Evolutionary conservation across 2,888 invertebrate genomes (phyloP), one percentile per base, ranked within the genome.

Genomic region (Lypha dubia): DNA sequence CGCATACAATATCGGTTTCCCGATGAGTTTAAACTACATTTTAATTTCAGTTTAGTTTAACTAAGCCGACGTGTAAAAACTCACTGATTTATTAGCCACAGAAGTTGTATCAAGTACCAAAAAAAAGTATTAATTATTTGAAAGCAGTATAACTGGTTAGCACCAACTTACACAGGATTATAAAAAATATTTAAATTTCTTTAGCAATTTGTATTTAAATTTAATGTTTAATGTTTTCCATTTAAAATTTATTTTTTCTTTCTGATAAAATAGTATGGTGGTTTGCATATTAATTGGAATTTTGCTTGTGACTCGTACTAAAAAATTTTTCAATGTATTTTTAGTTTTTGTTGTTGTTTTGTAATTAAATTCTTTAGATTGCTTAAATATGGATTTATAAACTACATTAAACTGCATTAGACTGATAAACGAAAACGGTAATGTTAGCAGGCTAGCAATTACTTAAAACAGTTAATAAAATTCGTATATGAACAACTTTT

Each of bases 341-440:
- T 56, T 13, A 4, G 2, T 44, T 44, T 58, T 44, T 71, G 32
- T 63, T 62, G 62, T 62, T 41, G 13, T 51, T 38, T 49, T 74
- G 51, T 74, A 63, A 51, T 35, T n/a, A 51, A 24, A 62, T 41
- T 41, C 20, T 6, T 38, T 46, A 24, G 15, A 32, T 76, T 17
- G 51, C 58, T 17, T 46, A 46, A 56, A 28, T 24, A 46, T 17
- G 65, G 46, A 58, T 67, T 75, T 65, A 49, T 15, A 46, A n/a
- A 32, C n/a, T 13, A 44, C 11, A 81, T 65, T 58, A 22, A 46
- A 51, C 41, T 58, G 41, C 67, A 81, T 81, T 56, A 58, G 51
- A 62, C 68, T 65, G 79, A 38, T 51, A 49, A 77, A 60, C 20
- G 17, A 22, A 70, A 53, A 24, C 11, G 28, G 20, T 1, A 22